These are phyloP conservation scores for Priocnemis perturbator DNA, from an alignment of 2,888 invertebrate species.

Conservation along the genomic window DNA sequence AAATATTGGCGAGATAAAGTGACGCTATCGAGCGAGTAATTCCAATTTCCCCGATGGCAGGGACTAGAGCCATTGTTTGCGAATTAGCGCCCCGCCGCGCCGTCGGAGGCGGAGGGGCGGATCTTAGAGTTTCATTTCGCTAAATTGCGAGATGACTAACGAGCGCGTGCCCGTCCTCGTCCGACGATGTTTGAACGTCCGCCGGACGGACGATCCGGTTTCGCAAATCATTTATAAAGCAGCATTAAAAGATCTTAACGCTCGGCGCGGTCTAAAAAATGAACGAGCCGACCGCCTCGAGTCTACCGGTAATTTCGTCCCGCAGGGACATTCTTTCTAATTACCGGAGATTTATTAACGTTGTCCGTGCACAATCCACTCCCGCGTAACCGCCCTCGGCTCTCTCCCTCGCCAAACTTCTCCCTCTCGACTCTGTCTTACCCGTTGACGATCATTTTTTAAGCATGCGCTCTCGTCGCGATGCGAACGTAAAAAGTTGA, in stretches of 20 bases:
- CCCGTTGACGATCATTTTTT: constrained; percentile 35
- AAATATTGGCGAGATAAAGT: constrained; percentile 1
- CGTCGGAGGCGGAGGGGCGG: neutral
- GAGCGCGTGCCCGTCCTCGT: constrained; percentile 25
- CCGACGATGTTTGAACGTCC: neutral
- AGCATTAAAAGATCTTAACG: constrained; percentile 56
- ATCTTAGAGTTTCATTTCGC: constrained; percentile 45
- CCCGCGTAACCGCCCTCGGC: constrained; percentile 21
- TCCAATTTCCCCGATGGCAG: constrained; percentile 1
- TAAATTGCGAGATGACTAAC: constrained; percentile 51
- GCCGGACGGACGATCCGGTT: constrained; percentile 28
- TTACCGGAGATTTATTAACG: constrained; percentile 62
- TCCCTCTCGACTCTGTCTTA: constrained; percentile 27
- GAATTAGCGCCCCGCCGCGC: neutral
- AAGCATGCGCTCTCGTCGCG: constrained; percentile 35
- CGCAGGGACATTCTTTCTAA: constrained; percentile 58
- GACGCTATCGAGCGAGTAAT: constrained; percentile 1
- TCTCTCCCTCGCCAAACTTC: constrained; percentile 11
- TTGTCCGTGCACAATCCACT: constrained; percentile 43
- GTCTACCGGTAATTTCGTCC: constrained; percentile 52
- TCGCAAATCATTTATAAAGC: constrained; percentile 57
- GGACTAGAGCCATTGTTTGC: neutral
- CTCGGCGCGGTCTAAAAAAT: constrained; percentile 58
- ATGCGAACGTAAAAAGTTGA: constrained; percentile 21
- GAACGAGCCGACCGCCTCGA: constrained; percentile 51